Evolutionary conservation across 2,888 invertebrate species (phyloP).

Genomic region (Spilarctia lutea): DNA sequence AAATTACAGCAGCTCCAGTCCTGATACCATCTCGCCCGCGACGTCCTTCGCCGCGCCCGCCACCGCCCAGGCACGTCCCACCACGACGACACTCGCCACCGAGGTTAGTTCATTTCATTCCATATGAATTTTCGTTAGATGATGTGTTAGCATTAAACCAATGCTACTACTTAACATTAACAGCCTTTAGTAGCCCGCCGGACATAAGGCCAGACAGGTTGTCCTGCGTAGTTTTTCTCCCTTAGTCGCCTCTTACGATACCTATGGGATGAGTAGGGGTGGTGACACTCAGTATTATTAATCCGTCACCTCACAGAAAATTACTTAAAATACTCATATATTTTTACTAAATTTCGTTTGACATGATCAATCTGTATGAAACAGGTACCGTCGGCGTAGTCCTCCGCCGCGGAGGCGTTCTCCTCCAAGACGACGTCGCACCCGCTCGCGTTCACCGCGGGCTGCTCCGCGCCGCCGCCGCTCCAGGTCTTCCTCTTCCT

Average conservation of each 20-base stretch:
- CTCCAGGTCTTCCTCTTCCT: slow-evolving; percentile 91
- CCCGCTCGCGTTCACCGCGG: slow-evolving; percentile 87
- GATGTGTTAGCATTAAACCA: not conserved
- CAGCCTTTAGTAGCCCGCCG: too few species aligned
- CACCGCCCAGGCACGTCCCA: slow-evolving; percentile 86
- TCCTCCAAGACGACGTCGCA: slow-evolving; percentile 87
- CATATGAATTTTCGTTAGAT: not conserved
- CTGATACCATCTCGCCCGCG: slow-evolving; percentile 90
- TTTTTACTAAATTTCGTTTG: not conserved
- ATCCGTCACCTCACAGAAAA: too few species aligned
- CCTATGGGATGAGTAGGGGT: too few species aligned
- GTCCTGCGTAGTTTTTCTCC: too few species aligned
- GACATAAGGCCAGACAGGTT: too few species aligned
- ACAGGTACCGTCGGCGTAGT: slow-evolving; percentile 84
- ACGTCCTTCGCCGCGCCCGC: slow-evolving; percentile 85
- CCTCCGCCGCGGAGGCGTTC: slow-evolving; percentile 84
- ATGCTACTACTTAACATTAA: too few species aligned
- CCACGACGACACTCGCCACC: slow-evolving; percentile 85
- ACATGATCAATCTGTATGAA: not conserved
- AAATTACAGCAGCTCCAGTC: slow-evolving; percentile 98
- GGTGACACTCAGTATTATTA: too few species aligned
- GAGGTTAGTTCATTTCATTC: slow-evolving; percentile 54
- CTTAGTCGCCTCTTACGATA: too few species aligned
- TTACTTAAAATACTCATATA: too few species aligned
- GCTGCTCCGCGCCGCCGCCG: slow-evolving; percentile 89